Evolutionary conservation across 1,140 invertebrate genomes (phyloP), one percentile per base, ranked within the genome.

Genomic region (Aphelinus atriplicis): DNA sequence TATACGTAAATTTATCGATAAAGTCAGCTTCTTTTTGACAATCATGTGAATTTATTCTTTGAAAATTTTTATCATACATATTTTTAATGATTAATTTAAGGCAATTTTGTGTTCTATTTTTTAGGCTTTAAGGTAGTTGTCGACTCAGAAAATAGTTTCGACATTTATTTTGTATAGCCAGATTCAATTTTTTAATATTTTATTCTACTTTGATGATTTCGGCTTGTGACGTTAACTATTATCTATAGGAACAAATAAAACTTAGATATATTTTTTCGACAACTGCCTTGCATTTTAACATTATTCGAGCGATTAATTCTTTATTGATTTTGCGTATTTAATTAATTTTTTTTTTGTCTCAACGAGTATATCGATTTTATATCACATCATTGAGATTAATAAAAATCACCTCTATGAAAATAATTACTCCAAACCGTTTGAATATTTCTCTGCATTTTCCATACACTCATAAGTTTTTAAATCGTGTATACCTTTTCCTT

Each of bases 21-120:
- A 26, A 68, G 1, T 67, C 45, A 57, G 45, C 26, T 70, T 69
- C 26, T 66, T 50, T 57, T 66, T 66, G 73, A 75, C 62, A 75
- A 75, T 71, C 62, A 71, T 45, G 43, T 65, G 48, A 51, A 45
- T 26, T 2, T 67, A 61, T 57, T 26, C 26, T 26, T 26, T 26
- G 53, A 48, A 45, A 46, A 55, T 71, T 55, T 47, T 45, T 56
- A 53, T 73, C 42, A 55, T 71, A 56, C 64, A 7, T 63, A 63
- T 46, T 10, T 45, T 55, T 1, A 43, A 66, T 53, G 55, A 55
- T 55, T 43, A 51, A 61, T 50, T 60, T 50, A 26, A 26, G 26
- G 26, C 26, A 26, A 26, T 26, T 26, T 26, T 26, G 26, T 26
- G 26, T 26, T 26, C 26, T 60, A 46, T 50, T 50, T 60, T 70